phyloP scores from a whole-genome alignment of 1,140 invertebrate genomes.

The Dendrolimus punctatus region DNA sequence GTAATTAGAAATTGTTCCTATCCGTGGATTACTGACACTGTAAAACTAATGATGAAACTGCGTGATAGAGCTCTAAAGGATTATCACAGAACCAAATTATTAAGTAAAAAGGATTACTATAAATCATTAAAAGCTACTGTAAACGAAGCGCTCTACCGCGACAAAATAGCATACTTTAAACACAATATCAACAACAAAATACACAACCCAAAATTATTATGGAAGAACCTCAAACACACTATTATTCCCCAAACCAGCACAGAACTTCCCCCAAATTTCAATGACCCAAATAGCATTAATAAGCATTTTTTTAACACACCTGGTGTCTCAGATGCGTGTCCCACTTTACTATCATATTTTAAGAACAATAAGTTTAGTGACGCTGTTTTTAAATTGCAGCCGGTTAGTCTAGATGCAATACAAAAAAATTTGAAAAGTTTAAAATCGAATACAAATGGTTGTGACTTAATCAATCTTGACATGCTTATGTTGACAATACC shows the following conservation, averaged over 20 bases:
- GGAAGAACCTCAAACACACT: too few relatives aligned
- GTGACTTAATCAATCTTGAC: conserved; percentile 9
- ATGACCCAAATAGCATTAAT: too few relatives aligned
- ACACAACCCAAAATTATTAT: too few relatives aligned
- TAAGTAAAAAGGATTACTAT: conserved; percentile 16
- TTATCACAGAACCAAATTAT: conserved; percentile 3
- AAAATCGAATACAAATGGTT: conserved; percentile 14
- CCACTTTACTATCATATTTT: too few relatives aligned
- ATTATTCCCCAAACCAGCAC: too few relatives aligned
- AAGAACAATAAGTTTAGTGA: not conserved
- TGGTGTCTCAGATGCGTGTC: conserved; percentile 15
- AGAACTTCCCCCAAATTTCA: too few relatives aligned
- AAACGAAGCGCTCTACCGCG: conserved; percentile 5
- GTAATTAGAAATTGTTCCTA: conserved; percentile 7
- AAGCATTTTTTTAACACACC: conserved; percentile 14
- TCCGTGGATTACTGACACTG: conserved; percentile 18
- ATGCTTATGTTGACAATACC: conserved; percentile 12
- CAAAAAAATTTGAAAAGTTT: conserved; percentile 5
- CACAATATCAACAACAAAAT: too few relatives aligned
- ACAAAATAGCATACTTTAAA: conserved; percentile 23
- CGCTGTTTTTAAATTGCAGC: conserved; percentile 7
- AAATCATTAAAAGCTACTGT: conserved; percentile 14
- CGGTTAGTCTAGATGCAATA: not conserved
- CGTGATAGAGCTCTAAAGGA: conserved; percentile 12
- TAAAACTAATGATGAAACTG: conserved; percentile 20